Conservation (phyloP, 1,140 invertebrate species). For the Branchinecta lynchi region DNA sequence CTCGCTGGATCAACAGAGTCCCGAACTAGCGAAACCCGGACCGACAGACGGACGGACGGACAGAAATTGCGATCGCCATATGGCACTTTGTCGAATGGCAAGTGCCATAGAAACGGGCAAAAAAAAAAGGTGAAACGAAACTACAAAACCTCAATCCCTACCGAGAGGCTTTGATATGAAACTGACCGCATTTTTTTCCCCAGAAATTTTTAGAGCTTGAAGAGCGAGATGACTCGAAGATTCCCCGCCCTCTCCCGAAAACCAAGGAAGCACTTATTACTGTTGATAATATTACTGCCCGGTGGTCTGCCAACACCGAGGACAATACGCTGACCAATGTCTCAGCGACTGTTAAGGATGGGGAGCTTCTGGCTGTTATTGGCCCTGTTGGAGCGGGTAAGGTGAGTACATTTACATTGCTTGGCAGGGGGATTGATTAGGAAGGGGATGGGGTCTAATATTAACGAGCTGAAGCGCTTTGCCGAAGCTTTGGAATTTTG, state of each 20-base stretch:
- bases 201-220: slow-evolving; percentile 17
- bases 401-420: slow-evolving; percentile 29
- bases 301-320: slow-evolving; percentile 26
- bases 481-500: too few species aligned
- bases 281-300: slow-evolving; percentile 29
- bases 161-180: neutral
- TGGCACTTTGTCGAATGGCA: too few species aligned
- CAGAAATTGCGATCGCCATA: too few species aligned
- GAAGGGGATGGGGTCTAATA: too few species aligned
- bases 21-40: too few species aligned
- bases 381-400: slow-evolving; percentile 65
- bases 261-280: slow-evolving; percentile 27
- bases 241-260: slow-evolving; percentile 31
- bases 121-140: too few species aligned
- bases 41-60: too few species aligned
- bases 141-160: too few species aligned
- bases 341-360: slow-evolving; percentile 28
- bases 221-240: neutral
- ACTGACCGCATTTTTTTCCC: neutral
- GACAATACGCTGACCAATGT: slow-evolving; percentile 27
- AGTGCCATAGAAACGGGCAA: too few species aligned
- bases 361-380: slow-evolving; percentile 41
- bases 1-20: too few species aligned
- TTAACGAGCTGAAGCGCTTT: too few species aligned
- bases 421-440: too few species aligned